These are phyloP conservation scores for Miichthys miiuy DNA, from an alignment of 2,797 vertebrate species.

Conservation along the genomic window DNA sequence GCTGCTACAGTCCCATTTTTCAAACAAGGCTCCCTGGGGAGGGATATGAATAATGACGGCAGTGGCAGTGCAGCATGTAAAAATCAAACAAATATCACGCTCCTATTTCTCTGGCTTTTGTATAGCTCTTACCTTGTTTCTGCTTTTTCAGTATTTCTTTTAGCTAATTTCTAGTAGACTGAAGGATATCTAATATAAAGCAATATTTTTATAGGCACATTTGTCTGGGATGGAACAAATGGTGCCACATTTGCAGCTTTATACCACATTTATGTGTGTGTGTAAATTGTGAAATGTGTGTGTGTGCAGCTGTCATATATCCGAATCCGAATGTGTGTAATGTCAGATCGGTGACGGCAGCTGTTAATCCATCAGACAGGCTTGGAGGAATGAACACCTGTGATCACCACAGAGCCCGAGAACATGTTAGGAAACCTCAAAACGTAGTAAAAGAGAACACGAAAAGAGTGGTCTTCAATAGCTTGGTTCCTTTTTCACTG, in stretches of 20 bases:
- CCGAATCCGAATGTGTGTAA: constrained; percentile 60
- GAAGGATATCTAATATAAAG: neutral
- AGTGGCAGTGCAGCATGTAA: constrained; percentile 63
- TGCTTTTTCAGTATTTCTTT: constrained; percentile 29
- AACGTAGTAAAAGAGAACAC: constrained; percentile 21
- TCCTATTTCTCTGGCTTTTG: constrained; percentile 54
- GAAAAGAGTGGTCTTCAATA: neutral
- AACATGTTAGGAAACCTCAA: constrained; percentile 40
- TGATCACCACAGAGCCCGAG: constrained; percentile 69
- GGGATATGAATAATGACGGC: constrained; percentile 76
- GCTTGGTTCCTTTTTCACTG: neutral
- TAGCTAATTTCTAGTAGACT: constrained; percentile 14
- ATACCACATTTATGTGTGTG: constrained; percentile 14
- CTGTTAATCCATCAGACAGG: constrained; percentile 76
- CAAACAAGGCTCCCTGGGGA: constrained; percentile 74
- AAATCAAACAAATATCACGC: constrained; percentile 73
- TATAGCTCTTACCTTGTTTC: constrained; percentile 33
- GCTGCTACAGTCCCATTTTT: constrained; percentile 69
- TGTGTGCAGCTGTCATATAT: constrained; percentile 70
- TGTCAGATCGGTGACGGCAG: constrained; percentile 65
- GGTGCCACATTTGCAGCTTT: neutral
- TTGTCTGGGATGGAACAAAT: constrained; percentile 34
- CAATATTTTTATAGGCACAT: constrained; percentile 16
- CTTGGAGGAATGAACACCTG: constrained; percentile 80
- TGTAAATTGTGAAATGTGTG: constrained; percentile 8